phyloP scores from a whole-genome alignment of 1,140 invertebrate species.

The Megalopta genalis region DNA sequence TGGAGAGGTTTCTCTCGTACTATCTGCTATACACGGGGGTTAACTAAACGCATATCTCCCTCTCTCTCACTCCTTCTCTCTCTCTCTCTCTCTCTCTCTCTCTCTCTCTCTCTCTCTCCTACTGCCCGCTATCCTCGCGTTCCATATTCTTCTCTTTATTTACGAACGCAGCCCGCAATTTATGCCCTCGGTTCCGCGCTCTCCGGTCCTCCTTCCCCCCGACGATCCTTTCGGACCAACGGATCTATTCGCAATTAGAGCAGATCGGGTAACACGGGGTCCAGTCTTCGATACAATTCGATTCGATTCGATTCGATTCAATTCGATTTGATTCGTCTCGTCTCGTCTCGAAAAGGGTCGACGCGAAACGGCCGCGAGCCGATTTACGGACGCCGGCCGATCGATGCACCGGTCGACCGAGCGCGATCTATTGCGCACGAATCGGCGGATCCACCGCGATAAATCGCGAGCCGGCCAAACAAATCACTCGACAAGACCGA shows the following conservation, averaged over 20 bases:
- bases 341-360: not conserved
- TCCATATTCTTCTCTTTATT: constrained; percentile 77
- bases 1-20: constrained; percentile 67
- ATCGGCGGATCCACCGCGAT: constrained; percentile 64
- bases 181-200: constrained; percentile 56
- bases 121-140: constrained; percentile 57
- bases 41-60: constrained; percentile 46
- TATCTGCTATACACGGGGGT: constrained; percentile 65
- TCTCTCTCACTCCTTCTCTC: constrained; percentile 48
- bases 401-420: not conserved
- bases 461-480: constrained; percentile 63
- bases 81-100: constrained; percentile 34
- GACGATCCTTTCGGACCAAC: not conserved
- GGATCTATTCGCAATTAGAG: constrained; percentile 41
- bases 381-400: constrained; percentile 23
- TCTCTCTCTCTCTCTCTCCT: constrained; percentile 27
- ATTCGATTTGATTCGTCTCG: not conserved
- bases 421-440: constrained; percentile 63
- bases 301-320: no score
- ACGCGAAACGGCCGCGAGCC: not conserved
- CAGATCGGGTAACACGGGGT: constrained; percentile 7
- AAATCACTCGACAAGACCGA: constrained; percentile 65
- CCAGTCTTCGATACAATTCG: not conserved
- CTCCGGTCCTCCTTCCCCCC: not conserved
- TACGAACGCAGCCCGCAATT: constrained; percentile 73